phyloP scores from a whole-genome alignment of 2,797 vertebrate species.

The Poeciliopsis gracilis region DNA sequence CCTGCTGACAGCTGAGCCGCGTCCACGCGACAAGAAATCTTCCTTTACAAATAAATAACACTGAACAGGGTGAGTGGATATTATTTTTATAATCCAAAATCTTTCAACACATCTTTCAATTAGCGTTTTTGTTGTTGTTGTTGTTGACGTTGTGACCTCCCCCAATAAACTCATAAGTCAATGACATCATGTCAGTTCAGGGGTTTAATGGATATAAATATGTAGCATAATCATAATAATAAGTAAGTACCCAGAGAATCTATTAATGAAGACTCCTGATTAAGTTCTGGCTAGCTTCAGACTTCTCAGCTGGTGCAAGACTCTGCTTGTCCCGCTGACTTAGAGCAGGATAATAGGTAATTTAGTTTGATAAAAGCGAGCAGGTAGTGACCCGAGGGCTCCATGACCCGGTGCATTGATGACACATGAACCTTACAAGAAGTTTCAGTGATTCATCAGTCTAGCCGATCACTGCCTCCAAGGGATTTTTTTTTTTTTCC shows the following conservation, averaged over 20 bases:
- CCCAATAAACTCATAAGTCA: no score
- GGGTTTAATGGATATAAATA: neutral
- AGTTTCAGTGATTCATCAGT: neutral
- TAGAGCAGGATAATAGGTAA: conserved; percentile 35
- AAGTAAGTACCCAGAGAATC: neutral
- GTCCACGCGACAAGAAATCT: neutral
- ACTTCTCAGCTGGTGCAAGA: conserved; percentile 36
- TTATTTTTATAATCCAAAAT: neutral
- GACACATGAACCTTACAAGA: conserved; percentile 20
- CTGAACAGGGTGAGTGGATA: conserved; percentile 44
- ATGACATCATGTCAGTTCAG: no score
- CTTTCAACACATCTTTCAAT: neutral
- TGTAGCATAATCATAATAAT: neutral
- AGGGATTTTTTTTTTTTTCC: neutral
- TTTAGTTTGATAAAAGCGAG: conserved; percentile 37
- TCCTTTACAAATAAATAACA: neutral
- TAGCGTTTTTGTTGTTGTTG: neutral
- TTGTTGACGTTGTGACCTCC: no score
- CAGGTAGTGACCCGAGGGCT: conserved; percentile 27
- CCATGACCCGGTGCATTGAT: conserved; percentile 14
- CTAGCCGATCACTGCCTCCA: neutral
- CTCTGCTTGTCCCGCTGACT: conserved; percentile 39
- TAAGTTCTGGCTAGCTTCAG: neutral
- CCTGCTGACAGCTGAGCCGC: neutral
- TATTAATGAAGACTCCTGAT: neutral